Base-by-base conservation (phyloP, 2,888 invertebrate species). In the Pammene fasciana region DNA sequence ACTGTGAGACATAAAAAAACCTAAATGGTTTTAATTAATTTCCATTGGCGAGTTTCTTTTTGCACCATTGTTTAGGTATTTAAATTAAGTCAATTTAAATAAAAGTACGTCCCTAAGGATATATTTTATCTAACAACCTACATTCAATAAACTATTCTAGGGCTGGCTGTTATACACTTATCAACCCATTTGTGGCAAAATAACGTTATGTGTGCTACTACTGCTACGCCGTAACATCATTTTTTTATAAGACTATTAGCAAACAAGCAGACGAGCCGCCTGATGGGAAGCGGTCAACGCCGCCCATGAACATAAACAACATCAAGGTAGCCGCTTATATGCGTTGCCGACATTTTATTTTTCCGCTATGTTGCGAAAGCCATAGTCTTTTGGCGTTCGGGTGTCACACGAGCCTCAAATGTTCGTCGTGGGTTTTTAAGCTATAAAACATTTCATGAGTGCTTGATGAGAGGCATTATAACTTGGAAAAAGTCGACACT, bases 21-120 rank as follows among this genome's bases (percentile, higher is more conserved):
- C 65, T 57, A 75, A 77, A 73, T 73, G 75, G 73, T 75, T 74
- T 64, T 75, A 75, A 76, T 75, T 76, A 73, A 76, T 76, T 76
- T 75, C 74, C 74, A 75, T 74, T 70, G 72, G 68, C 43, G 72
- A 70, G 64, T 71, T 73, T 73, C 68, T 71, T 72, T 72, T 66
- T 72, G 52, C 66, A 66, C 72, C 68, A 65, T 71, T 71, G 71
- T 72, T 71, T 71, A 59, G 68, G 66, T 72, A 72, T 74, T 68
- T 65, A 72, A 74, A 74, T 72, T 65, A 72, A 46, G 65, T 71
- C 65, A 60, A 70, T 74, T 73, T 72, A 67, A 71, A 72, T 71
- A 65, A 70, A 71, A 67, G 65, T 65, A 71, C 71, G 46, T 61
- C 46, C 55, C 68, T 60, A 11, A 43, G 66, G 38, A 61, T 68